Evolutionary conservation across 2,797 vertebrate genomes (phyloP).

Genomic region (Notolabrus celidotus): DNA sequence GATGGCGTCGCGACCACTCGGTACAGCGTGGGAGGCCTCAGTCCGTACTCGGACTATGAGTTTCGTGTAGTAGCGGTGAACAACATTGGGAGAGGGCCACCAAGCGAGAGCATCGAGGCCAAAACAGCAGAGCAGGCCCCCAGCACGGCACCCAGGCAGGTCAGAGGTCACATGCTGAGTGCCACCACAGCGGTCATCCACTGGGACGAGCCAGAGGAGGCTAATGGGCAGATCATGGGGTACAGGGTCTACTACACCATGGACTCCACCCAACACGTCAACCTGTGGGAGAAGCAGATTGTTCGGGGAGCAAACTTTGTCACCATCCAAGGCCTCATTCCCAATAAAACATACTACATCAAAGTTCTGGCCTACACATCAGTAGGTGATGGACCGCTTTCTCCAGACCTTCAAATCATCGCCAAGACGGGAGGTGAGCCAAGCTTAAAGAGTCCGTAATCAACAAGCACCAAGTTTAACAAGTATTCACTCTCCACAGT

Average conservation of each 20-base stretch:
- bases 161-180: constrained; percentile 97
- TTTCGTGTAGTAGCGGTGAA: constrained; percentile 97
- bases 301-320: constrained; percentile 94
- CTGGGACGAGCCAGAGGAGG: constrained; percentile 98
- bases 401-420: constrained; percentile 97
- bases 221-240: constrained; percentile 97
- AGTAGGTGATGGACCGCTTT: constrained; percentile 97
- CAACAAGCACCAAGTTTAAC: background rate
- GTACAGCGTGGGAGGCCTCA: constrained; percentile 97
- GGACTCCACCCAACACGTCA: constrained; percentile 92
- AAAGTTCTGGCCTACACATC: constrained; percentile 98
- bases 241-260: constrained; percentile 98
- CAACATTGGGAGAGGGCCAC: constrained; percentile 95
- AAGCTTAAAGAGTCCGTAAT: background rate
- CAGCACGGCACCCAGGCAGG: constrained; percentile 94
- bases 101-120: constrained; percentile 94
- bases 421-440: constrained; percentile 97
- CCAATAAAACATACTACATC: constrained; percentile 97
- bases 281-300: constrained; percentile 97
- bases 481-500: background rate
- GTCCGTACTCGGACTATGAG: constrained; percentile 98
- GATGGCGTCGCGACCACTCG: constrained; percentile 98
- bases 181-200: constrained; percentile 97
- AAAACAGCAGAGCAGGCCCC: constrained; percentile 98
- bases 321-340: constrained; percentile 94